Base-by-base conservation (phyloP, 2,797 vertebrate species). In the Echiichthys vipera region DNA sequence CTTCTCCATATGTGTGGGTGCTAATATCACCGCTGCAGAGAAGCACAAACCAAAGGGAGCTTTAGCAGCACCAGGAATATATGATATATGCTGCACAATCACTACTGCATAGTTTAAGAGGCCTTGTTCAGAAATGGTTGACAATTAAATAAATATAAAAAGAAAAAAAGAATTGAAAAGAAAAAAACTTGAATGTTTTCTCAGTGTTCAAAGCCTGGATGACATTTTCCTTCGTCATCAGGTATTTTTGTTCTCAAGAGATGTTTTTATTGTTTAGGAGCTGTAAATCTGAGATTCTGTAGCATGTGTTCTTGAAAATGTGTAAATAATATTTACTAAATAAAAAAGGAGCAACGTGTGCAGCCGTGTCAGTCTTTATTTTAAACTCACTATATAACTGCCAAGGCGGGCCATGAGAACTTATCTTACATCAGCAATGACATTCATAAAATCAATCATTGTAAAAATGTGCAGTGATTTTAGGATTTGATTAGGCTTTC, bases 21-120 rank as follows among this genome's bases (percentile, higher is more conserved):
- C 93, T 94, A 93, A 88, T 84, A 88, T 90, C 90, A 90, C 83
- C 56, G 92, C 93, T 94, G 92, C 93, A 94, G 88, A 95, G 78
- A 95, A 95, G 93, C 94, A 95, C 94, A 95, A 95, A 95, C 93
- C 93, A 95, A 95, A 94, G 92, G 89, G 90, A 92, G 90, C 88
- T 91, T 90, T 86, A 88, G 92, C 92, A 93, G 92, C 90, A 89
- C 87, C 89, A 92, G 84, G 90, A 91, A 84, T 90, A 87, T 78
- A 84, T 61, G 58, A 83, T 74, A 87, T 87, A 91, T 93, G 92
- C 94, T 93, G 93, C 93, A 95, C 93, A 94, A 93, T 93, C 92
- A 94, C 91, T 90, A 89, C 83, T 87, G 91, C 88, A 90, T 93
- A 93, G 89, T 90, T 91, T 90, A 91, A 91, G 90, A 93, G 88